Conservation (phyloP, 2,888 invertebrate genomes). For the Agrochola litura region DNA sequence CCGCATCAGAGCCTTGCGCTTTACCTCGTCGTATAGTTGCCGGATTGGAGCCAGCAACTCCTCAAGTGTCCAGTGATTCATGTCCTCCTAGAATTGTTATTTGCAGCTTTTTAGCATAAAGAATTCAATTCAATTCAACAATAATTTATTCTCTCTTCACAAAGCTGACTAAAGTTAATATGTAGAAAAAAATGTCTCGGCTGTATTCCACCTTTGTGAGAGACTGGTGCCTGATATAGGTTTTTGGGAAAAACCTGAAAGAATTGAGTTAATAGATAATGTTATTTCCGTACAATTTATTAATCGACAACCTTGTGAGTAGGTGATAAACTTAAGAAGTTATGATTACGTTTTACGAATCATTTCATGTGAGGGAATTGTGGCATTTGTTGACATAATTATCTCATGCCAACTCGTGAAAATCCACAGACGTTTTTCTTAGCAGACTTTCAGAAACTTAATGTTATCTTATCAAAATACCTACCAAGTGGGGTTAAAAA, state of each 20-base stretch:
- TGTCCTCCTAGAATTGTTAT: slow-evolving; percentile 91
- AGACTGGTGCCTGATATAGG: too few species aligned
- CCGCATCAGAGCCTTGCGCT: slow-evolving; percentile 98
- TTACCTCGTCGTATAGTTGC: slow-evolving; percentile 96
- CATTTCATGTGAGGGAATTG: not conserved
- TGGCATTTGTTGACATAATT: not conserved
- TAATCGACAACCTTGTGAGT: not conserved
- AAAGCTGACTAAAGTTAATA: too few species aligned
- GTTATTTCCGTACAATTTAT: not conserved
- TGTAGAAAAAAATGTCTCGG: too few species aligned
- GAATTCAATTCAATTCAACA: too few species aligned
- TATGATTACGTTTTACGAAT: not conserved
- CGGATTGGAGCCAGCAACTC: slow-evolving; percentile 95
- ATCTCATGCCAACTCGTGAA: not conserved
- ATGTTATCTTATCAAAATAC: not conserved
- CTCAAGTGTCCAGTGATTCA: slow-evolving; percentile 95
- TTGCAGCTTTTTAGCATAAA: not conserved
- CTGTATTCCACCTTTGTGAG: too few species aligned
- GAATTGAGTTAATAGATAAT: not conserved
- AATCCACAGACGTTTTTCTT: not conserved
- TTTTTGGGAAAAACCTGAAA: too few species aligned
- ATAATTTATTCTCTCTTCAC: too few species aligned
- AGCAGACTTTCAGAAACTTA: not conserved
- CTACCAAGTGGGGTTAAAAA: not conserved
- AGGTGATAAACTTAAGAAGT: not conserved